Evolutionary conservation across 2,797 vertebrate genomes (phyloP), one percentile per base, ranked within the genome.

Genomic region (Phrynocephalus forsythii): DNA sequence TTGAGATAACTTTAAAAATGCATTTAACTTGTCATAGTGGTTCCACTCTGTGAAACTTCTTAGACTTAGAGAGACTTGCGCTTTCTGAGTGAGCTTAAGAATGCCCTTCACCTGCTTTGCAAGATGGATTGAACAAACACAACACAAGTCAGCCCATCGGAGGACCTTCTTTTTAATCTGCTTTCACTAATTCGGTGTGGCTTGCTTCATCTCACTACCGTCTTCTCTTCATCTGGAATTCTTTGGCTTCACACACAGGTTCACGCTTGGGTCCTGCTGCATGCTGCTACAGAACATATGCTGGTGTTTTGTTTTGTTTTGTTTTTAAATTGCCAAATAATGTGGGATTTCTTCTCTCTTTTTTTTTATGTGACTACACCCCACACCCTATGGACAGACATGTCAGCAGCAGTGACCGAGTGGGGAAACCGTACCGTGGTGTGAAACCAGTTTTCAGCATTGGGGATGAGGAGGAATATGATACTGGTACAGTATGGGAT

Each of bases 371-470:
- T 44, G 92, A 63, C 82, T 81, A 79, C 38, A 44, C 38, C 38
- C 38, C 38, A 44, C 38, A 33, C 38, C 38, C 92, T 93, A 83
- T 87, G 79, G 88, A n/a, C 91, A 99, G 99, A 92, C 99, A 99
- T 0, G 98, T 99, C 91, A 99, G 99, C 97, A 99, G 99, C 97
- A 99, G 98, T 88, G 99, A 99, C 96, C 96, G 98, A 71, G 96
- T 99, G 9, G 99, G 99, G 81, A 99, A 99, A 93, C 98, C 99
- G 1, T 99, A 99, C 95, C 96, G 99, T 28, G 99, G 99, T 1
- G 99, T 99, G 63, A 99, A 99, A 91, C 99, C 99, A 0, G 99
- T 99, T 52, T 99, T 99, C 96, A 99, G 99, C 94, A 99, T 99
- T 0, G 99, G 97, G 11, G 99, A 99, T 88, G 99, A 99, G 95